These are phyloP conservation scores for Microtus montanus DNA, from an alignment of 2,113 vertebrate species.

Conservation along the genomic window DNA sequence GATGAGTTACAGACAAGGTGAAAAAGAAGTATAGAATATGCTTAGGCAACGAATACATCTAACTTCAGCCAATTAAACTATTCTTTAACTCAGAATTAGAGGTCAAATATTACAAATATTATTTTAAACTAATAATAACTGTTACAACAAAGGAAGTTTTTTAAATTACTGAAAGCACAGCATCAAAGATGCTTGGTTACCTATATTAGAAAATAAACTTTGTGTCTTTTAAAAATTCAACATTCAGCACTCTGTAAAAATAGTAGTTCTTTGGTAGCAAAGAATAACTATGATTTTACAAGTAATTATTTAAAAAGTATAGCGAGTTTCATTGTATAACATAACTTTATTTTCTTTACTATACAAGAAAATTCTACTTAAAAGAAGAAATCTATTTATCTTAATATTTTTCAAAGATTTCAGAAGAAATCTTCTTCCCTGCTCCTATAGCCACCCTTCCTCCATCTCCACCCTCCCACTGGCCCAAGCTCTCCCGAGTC, in stretches of 20 bases:
- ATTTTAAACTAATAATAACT: conserved; percentile 44
- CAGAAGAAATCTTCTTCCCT: background rate
- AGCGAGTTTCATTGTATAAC: background rate
- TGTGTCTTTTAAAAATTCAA: background rate
- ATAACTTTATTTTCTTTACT: background rate
- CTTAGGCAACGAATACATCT: conserved; percentile 32
- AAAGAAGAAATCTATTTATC: background rate
- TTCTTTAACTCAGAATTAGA: conserved; percentile 32
- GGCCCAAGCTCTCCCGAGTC: too few species aligned
- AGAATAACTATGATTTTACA: background rate
- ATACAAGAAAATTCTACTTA: background rate
- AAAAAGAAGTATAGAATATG: background rate
- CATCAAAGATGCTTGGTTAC: background rate
- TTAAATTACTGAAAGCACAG: background rate
- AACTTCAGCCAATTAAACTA: conserved; percentile 22
- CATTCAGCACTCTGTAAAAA: background rate
- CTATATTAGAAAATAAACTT: background rate
- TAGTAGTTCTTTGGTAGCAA: background rate
- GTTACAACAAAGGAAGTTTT: background rate
- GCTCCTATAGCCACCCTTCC: too few species aligned
- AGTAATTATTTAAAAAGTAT: background rate
- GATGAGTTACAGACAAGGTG: conserved; percentile 41
- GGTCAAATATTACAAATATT: background rate
- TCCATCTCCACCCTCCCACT: too few species aligned
- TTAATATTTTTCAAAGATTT: background rate